These are phyloP conservation scores for Triplophysa tibetana DNA, from an alignment of 2,113 vertebrate genomes.

Conservation along the genomic window DNA sequence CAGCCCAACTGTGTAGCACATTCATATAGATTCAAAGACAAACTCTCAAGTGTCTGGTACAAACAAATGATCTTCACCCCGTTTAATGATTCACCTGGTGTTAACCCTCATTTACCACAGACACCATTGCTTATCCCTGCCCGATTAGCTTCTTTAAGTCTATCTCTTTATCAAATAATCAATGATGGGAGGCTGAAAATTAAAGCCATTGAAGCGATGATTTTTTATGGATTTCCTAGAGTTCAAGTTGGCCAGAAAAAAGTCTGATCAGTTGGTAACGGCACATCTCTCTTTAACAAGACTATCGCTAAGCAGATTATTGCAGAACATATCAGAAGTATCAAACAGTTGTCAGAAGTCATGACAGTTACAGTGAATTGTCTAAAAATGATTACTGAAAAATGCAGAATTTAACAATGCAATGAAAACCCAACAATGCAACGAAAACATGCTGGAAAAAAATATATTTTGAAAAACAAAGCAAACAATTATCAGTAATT, in stretches of 20 bases:
- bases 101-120: constrained; percentile 36
- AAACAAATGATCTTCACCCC: constrained; percentile 14
- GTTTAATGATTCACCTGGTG: constrained; percentile 27
- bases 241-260: neutral
- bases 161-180: constrained; percentile 39
- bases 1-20: neutral
- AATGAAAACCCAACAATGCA: too few species aligned
- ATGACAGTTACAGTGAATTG: neutral
- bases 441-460: too few species aligned
- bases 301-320: too few species aligned
- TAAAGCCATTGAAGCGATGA: constrained; percentile 1
- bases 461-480: too few species aligned
- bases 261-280: too few species aligned
- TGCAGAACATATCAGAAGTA: neutral
- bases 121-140: constrained; percentile 4
- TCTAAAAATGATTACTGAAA: too few species aligned
- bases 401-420: too few species aligned
- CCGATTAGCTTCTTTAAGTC: constrained; percentile 35
- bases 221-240: constrained; percentile 22
- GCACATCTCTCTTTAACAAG: too few species aligned
- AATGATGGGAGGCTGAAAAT: constrained; percentile 28
- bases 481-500: too few species aligned
- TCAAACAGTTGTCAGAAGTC: neutral
- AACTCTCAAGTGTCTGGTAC: neutral
- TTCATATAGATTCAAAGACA: neutral